Conservation (phyloP, 2,797 vertebrate genomes). For the Gallinago nigripennis region DNA sequence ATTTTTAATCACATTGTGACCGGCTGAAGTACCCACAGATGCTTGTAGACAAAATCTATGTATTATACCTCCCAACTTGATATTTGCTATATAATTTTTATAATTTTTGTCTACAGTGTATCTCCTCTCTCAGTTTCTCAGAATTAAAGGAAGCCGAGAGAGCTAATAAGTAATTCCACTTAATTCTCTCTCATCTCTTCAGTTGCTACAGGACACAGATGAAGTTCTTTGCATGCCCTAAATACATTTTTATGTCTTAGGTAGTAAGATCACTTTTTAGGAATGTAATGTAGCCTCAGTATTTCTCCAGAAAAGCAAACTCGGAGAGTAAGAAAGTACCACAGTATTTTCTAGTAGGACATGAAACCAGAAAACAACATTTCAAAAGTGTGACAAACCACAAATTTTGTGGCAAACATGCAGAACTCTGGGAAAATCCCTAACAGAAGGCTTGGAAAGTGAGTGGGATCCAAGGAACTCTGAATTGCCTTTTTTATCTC, state of each 20-base stretch:
- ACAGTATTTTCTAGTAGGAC: not conserved
- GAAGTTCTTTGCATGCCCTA: not conserved
- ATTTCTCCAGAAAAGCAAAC: not conserved
- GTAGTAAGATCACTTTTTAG: not conserved
- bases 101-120: rapidly evolving
- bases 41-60: not conserved
- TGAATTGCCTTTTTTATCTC: not conserved
- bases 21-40: not conserved
- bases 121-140: not conserved
- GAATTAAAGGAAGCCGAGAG: not conserved
- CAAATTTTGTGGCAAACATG: not conserved
- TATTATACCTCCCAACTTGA: not conserved
- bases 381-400: not conserved
- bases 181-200: not conserved
- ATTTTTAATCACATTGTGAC: not conserved
- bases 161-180: not conserved
- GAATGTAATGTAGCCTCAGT: not conserved
- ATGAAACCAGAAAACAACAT: not conserved
- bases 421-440: not conserved
- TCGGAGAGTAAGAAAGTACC: not conserved
- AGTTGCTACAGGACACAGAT: not conserved
- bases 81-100: not conserved
- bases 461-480: not conserved
- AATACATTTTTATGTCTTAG: not conserved
- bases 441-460: not conserved